Conservation (phyloP, 2,888 invertebrate species). For the Pyrochroa serraticornis region DNA sequence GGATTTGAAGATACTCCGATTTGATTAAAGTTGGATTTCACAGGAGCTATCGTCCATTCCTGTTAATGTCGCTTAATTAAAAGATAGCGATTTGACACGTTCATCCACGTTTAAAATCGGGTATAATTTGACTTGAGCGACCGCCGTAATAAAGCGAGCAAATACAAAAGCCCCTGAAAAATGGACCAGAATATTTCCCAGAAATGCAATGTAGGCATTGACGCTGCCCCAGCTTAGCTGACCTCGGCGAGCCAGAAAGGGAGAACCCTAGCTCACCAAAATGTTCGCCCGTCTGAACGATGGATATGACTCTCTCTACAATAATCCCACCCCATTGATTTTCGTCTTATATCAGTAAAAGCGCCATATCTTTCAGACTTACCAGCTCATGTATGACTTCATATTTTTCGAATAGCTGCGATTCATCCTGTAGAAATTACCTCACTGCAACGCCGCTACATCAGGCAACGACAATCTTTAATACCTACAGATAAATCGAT, state of each 20-base stretch:
- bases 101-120: slow-evolving; percentile 26
- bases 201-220: slow-evolving; percentile 29
- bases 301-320: slow-evolving; percentile 25
- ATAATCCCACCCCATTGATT: slow-evolving; percentile 29
- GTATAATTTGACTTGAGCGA: slow-evolving; percentile 24
- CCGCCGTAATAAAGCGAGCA: slow-evolving; percentile 25
- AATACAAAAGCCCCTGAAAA: slow-evolving; percentile 30
- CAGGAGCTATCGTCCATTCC: slow-evolving; percentile 20
- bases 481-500: background rate
- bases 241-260: slow-evolving; percentile 18
- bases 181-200: slow-evolving; percentile 24
- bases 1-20: slow-evolving; percentile 16
- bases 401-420: slow-evolving; percentile 6
- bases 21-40: slow-evolving; percentile 26
- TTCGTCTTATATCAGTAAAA: slow-evolving; percentile 26
- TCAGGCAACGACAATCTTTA: background rate
- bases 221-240: slow-evolving; percentile 25
- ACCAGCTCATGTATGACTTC: slow-evolving; percentile 14
- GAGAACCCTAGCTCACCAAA: slow-evolving; percentile 16
- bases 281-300: slow-evolving; percentile 23
- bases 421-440: background rate
- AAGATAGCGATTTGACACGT: slow-evolving; percentile 30
- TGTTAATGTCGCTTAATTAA: slow-evolving; percentile 29
- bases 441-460: background rate
- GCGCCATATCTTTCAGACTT: slow-evolving; percentile 22